Conservation (phyloP, 2,888 invertebrate genomes). For the Spodoptera littoralis region DNA sequence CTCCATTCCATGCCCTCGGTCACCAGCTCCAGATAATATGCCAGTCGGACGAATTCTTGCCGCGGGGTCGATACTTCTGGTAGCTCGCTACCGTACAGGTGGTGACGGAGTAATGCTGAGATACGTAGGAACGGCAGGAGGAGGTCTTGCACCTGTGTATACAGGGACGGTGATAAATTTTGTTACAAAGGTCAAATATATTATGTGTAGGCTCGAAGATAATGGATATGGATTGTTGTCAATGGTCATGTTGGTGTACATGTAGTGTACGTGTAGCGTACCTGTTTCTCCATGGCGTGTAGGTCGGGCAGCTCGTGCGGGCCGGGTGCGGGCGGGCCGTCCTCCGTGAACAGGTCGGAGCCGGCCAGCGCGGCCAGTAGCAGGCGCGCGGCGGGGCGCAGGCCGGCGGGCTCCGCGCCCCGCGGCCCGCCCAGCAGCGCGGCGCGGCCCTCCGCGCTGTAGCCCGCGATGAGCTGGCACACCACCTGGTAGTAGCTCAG, state of each 20-base stretch:
- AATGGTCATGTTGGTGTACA: no score
- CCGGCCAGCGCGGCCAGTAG: slow-evolving; percentile 75
- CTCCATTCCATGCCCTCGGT: slow-evolving; percentile 69
- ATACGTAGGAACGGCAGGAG: slow-evolving; percentile 95
- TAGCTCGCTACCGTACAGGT: slow-evolving; percentile 93
- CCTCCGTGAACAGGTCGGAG: slow-evolving; percentile 90
- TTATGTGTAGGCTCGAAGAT: no score
- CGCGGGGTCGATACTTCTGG: slow-evolving; percentile 90
- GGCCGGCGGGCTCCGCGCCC: slow-evolving; percentile 58
- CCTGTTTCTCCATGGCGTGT: slow-evolving; percentile 67
- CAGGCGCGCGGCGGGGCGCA: slow-evolving; percentile 67
- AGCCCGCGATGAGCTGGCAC: slow-evolving; percentile 92
- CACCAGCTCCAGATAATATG: slow-evolving; percentile 92
- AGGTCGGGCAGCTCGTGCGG: slow-evolving; percentile 61
- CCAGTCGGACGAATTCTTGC: slow-evolving; percentile 93
- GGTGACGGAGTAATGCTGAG: slow-evolving; percentile 94
- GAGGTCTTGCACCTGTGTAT: slow-evolving; percentile 91
- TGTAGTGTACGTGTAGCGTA: slow-evolving; percentile 23
- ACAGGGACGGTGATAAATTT: no score
- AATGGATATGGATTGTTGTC: no score
- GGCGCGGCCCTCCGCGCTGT: slow-evolving; percentile 90
- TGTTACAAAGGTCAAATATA: no score
- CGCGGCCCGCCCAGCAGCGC: slow-evolving; percentile 70
- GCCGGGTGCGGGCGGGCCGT: slow-evolving; percentile 74
- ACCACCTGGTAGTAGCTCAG: slow-evolving; percentile 96